Conservation (phyloP, 2,113 vertebrate species). For the Corythornis cristatus region DNA sequence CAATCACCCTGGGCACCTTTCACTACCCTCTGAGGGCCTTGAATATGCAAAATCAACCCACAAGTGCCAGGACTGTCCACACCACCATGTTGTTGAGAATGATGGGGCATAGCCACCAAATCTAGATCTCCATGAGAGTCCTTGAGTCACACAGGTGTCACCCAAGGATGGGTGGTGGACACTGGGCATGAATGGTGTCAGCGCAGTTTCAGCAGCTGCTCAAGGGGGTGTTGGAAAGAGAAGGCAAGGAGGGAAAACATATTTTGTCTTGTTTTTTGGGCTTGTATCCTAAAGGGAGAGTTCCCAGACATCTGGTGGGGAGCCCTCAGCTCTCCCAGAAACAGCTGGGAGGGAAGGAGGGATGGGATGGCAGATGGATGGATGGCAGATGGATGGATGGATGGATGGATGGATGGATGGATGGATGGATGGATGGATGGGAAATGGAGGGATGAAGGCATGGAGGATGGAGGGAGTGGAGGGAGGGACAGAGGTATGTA, state of each 20-base stretch:
- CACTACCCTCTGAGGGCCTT: accelerated
- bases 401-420: neutral
- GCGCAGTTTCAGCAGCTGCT: neutral
- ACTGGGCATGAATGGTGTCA: neutral
- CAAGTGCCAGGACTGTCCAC: accelerated
- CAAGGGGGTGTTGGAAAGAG: neutral
- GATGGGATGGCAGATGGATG: neutral
- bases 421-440: neutral
- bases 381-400: neutral
- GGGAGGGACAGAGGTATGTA: neutral
- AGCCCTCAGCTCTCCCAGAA: neutral
- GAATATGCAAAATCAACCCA: accelerated
- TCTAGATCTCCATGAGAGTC: neutral
- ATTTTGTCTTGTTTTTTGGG: neutral
- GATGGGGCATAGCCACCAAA: neutral
- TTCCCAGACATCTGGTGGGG: neutral
- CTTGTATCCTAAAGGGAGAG: neutral
- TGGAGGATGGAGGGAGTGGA: neutral
- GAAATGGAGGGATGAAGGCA: neutral
- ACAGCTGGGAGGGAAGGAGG: neutral
- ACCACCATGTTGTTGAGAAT: neutral
- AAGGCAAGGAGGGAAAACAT: neutral
- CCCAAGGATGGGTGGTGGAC: neutral
- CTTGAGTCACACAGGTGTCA: neutral
- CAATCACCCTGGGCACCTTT: neutral